Base-by-base conservation (phyloP, 2,113 vertebrate species). In the Pardalotus punctatus region DNA sequence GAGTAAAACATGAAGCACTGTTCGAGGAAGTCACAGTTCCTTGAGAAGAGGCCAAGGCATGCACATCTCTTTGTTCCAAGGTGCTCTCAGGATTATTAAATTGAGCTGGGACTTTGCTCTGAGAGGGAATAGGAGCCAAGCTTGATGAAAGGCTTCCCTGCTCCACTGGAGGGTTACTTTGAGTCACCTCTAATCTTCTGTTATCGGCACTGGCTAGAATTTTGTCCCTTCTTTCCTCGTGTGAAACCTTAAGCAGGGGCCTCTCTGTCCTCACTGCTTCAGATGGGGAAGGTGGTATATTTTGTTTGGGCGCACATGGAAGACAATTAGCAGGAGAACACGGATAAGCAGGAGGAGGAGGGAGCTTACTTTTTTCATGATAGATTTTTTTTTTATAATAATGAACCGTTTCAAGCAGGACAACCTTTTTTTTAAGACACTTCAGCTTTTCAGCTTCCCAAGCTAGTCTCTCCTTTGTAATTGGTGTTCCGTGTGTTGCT, bases 321-420 rank as follows among this genome's bases (percentile, higher is more conserved):
- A 77, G 51, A 73, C 57, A 9, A 56, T 71, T 73, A 71, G 54
- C 2, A 71, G 38, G 9, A 43, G 48, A 4, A 62, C 3, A 45
- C 5, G 67, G 57, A 73, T 70, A 94, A 53, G 65, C 8, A 82
- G 71, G 56, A 86, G n/a, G 17, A 8, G 42, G 42, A 8, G 18
- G 23, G 21, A 27, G 57, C 16, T 14, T 35, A 57, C 53, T 91
- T 88, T 95, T 96, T 53, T 78, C 53, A 73, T 35, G 43, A 50
- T 97, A 70, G 19, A 97, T 56, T 66, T 72, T 62, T 72, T 82
- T 97, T 72, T 35, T 98, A 47, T 95, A 97, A 54, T 53, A 81
- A 93, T 97, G 87, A 78, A 96, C 60, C 14, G 31, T 97, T 79
- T 97, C 96, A 91, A 98, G 86, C 42, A 98, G 88, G 21, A 67